Evolutionary conservation across 2,113 vertebrate species (phyloP).

Genomic region (Globicephala melas): DNA sequence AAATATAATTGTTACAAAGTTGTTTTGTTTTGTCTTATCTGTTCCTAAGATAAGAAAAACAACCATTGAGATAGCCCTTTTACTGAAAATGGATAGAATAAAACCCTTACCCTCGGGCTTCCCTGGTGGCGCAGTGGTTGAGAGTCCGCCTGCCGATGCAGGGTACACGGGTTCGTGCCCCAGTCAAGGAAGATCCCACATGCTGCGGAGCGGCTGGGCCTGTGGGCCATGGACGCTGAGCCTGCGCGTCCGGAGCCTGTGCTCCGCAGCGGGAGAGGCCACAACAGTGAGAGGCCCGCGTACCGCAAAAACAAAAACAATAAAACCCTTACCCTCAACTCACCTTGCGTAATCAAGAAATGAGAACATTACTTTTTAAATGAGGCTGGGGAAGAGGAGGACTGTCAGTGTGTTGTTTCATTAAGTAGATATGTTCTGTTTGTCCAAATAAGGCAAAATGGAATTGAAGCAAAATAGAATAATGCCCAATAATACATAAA

Average conservation of each 20-base stretch:
- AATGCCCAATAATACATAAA: background rate
- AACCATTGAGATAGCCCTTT: background rate
- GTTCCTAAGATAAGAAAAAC: background rate
- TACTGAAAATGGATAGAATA: background rate
- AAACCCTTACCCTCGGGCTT: background rate
- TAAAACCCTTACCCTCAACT: background rate
- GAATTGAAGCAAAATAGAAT: conserved; percentile 26
- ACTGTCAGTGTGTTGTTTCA: background rate
- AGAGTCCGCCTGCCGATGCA: no score
- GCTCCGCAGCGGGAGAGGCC: no score
- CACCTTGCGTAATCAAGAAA: background rate
- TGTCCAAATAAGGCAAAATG: background rate
- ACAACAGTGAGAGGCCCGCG: no score
- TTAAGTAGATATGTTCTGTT: conserved; percentile 4
- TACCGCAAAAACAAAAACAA: background rate
- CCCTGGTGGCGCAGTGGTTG: no score
- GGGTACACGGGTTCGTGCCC: no score
- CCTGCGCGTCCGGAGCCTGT: no score
- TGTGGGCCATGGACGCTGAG: no score
- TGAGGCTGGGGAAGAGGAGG: background rate
- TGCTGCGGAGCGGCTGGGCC: no score
- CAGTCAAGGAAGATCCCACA: no score
- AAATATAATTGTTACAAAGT: background rate
- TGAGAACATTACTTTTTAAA: conserved; percentile 18
- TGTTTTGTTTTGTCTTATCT: background rate